Evolutionary conservation across 1,140 invertebrate species (phyloP), one percentile per base, ranked within the genome.

Genomic region (Cylas formicarius): DNA sequence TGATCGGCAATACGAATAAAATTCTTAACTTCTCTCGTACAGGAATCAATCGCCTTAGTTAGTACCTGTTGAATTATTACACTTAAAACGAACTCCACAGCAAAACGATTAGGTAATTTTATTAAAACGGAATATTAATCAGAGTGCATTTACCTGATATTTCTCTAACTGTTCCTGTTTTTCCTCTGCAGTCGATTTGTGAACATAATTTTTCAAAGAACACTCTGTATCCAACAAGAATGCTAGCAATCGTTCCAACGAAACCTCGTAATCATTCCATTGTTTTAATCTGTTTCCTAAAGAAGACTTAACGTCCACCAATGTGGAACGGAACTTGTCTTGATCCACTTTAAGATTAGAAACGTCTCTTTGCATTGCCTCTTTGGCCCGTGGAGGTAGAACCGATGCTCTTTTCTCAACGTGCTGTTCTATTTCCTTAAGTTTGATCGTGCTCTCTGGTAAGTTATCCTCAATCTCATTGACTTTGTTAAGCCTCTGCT

Each of bases 241-340:
- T 13, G 73, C 68, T 27, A 90, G 74, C 19, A 96, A 68, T 26
- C 80, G 74, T 50, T 93, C 89, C 54, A 92, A 78, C 2, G 85
- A 84, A 41, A 78, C 77, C 60, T 96, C 91, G 60, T 93, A 96
- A 44, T 90, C 85, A 29, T 74, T 80, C 92, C 92, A 96, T 67
- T 93, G 88, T 53, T 84, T 78, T 23, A 96, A 74, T 42, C 84
- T 79, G 50, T 89, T 83, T 64, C 92, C 84, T 17, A 97, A 71
- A 20, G 77, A 78, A 52, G 81, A 80, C 56, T 79, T 77, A 0
- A 85, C 80, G 60, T 91, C 87, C 44, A 73, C 78, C 19, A 90
- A 67, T 0, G 82, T 77, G 1, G 75, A 75, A n/a, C 75, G 72
- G 44, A 90, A 87, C 59, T 90, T 91, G 37, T 90, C 86, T 56